Evolutionary conservation across 2,113 vertebrate species (phyloP), one percentile per base, ranked within the genome.

Genomic region (Rutilus rutilus): DNA sequence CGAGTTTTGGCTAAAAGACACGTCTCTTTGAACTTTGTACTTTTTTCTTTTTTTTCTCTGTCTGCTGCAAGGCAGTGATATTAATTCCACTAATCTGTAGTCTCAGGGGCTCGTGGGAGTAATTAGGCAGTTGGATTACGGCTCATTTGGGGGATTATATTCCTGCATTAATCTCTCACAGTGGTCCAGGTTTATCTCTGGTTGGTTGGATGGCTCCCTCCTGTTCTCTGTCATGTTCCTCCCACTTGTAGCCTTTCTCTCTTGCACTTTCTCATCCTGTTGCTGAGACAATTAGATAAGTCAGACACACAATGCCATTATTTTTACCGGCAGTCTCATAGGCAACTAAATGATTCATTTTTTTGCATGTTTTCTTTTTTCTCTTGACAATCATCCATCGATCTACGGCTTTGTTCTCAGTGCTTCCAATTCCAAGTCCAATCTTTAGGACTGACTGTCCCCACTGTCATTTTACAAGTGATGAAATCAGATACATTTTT

Each of bases 101-200:
- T 87, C 78, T 85, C 62, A 50, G 74, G 85, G 73, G 64, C 54
- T 82, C 67, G 71, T 71, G 74, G 78, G 88, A 85, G 85, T 89
- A 87, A 89, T 89, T 89, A 85, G 62, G 75, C 8, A 64, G 30
- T 60, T 83, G 80, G 84, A 87, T 87, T 89, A 79, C 30, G 57
- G 71, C 59, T 89, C 64, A 89, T 89, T 89, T 78, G 10, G 82
- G 74, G 85, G 57, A 87, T 64, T 87, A 83, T 79, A 65, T 83
- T 85, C 42, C 30, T 75, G 77, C 77, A 60, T 64, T 64, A 81
- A 73, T 59, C 75, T 45, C 62, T 86, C 65, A 60, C 81, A 39
- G 79, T 82, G 79, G 79, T 21, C 62, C 81, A 59, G 81, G 67
- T 73, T 83, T 83, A 83, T 71, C 65, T 73, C 67, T 73, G 50